Evolutionary conservation across 2,888 invertebrate genomes (phyloP).

Genomic region (Napeogenes inachia): DNA sequence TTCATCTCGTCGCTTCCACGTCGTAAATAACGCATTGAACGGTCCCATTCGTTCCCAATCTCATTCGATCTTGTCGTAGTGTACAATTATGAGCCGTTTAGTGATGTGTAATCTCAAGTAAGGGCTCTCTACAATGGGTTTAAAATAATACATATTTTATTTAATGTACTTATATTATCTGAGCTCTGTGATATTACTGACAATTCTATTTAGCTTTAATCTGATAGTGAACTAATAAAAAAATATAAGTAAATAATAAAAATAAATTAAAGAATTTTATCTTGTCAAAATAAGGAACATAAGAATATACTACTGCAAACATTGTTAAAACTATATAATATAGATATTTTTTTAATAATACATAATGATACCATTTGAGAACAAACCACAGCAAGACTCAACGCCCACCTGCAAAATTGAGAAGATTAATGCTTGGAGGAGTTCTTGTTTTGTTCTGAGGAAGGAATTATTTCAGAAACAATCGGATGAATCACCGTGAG

Average conservation of each 20-base stretch:
- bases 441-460: conserved; percentile 22
- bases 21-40: conserved; percentile 36
- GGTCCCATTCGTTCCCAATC: conserved; percentile 29
- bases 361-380: conserved; percentile 17
- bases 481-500: conserved; percentile 27
- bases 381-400: conserved; percentile 14
- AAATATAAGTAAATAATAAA: too few species aligned
- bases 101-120: conserved; percentile 23
- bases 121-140: conserved; percentile 17
- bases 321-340: too few species aligned
- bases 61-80: conserved; percentile 30
- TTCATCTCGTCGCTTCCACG: conserved; percentile 40
- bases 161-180: too few species aligned
- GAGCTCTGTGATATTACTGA: too few species aligned
- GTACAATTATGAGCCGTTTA: conserved; percentile 31
- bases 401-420: conserved; percentile 32
- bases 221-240: too few species aligned
- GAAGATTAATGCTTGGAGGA: conserved; percentile 27
- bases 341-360: background rate
- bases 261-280: too few species aligned
- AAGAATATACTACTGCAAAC: too few species aligned
- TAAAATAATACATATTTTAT: background rate
- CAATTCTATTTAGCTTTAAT: too few species aligned
- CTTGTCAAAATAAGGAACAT: too few species aligned
- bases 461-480: conserved; percentile 25